Conservation (phyloP, 2,113 vertebrate species). For the Suncus etruscus region DNA sequence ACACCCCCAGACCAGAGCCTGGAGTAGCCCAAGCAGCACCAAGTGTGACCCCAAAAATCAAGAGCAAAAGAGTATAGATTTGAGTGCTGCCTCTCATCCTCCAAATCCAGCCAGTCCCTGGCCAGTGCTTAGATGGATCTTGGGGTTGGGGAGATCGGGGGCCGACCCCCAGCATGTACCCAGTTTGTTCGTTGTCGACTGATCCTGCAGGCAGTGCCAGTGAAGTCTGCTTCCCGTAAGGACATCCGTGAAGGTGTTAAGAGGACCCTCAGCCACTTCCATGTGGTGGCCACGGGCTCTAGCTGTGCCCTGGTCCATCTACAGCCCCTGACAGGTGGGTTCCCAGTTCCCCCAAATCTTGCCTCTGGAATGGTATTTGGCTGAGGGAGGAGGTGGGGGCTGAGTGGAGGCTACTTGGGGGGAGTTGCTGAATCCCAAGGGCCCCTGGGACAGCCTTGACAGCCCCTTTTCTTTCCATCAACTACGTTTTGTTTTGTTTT, state of each 20-base stretch:
- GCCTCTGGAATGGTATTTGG: neutral
- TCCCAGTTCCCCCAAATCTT: neutral
- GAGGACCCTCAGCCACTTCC: constrained; percentile 85
- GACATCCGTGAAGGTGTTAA: constrained; percentile 85
- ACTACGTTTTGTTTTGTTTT: no score
- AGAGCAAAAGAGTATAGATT: no score
- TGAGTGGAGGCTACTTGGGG: neutral
- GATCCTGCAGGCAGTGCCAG: constrained; percentile 82
- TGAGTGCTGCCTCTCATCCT: no score
- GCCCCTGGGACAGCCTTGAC: no score
- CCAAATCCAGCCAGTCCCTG: neutral
- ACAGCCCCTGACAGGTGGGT: constrained; percentile 86
- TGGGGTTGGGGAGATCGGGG: neutral
- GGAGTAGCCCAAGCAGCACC: no score
- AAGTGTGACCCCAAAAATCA: no score
- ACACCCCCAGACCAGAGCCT: no score
- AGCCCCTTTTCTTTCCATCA: no score
- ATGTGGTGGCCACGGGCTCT: constrained; percentile 70
- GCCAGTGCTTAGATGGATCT: neutral
- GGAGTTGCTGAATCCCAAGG: no score
- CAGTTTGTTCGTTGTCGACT: neutral
- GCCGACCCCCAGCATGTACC: neutral
- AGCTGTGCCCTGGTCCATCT: constrained; percentile 88
- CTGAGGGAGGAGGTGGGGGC: neutral
- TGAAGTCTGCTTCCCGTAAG: constrained; percentile 77